These are phyloP conservation scores for Lithophane ornitopus DNA, from an alignment of 2,888 invertebrate species.

Conservation along the genomic window DNA sequence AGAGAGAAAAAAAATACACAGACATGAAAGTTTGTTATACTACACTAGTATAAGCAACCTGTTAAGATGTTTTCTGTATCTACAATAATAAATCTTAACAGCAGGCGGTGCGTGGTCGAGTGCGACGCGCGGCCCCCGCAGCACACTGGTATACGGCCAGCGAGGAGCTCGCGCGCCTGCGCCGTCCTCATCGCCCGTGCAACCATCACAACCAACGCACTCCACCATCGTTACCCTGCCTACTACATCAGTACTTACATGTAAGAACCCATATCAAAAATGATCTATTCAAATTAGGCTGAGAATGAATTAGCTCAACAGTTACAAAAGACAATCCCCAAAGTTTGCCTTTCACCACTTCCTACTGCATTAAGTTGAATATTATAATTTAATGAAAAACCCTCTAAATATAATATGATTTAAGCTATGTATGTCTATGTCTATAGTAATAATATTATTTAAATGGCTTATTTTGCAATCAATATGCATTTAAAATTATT, in stretches of 20 bases:
- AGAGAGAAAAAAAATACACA: too few species aligned
- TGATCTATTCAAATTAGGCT: background rate
- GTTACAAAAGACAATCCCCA: background rate
- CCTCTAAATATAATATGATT: too few species aligned
- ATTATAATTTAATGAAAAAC: background rate
- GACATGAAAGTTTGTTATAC: too few species aligned
- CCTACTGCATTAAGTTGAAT: background rate
- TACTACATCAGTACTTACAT: constrained; percentile 80
- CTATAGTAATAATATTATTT: background rate
- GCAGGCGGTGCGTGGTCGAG: constrained; percentile 75
- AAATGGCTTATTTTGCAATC: background rate
- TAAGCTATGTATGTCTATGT: background rate
- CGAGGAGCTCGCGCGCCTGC: constrained; percentile 67
- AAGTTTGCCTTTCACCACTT: background rate
- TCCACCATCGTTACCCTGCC: constrained; percentile 78
- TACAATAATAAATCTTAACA: background rate
- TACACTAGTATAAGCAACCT: too few species aligned
- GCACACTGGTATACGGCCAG: constrained; percentile 83
- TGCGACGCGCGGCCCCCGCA: constrained; percentile 74
- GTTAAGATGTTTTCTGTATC: background rate
- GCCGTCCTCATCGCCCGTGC: constrained; percentile 62
- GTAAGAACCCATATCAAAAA: constrained; percentile 69
- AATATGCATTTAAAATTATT: background rate
- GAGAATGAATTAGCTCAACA: too few species aligned
- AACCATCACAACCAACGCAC: constrained; percentile 67